These are phyloP conservation scores for Macrostomum cliftonense DNA, from an alignment of 2,888 invertebrate genomes.

Conservation along the genomic window DNA sequence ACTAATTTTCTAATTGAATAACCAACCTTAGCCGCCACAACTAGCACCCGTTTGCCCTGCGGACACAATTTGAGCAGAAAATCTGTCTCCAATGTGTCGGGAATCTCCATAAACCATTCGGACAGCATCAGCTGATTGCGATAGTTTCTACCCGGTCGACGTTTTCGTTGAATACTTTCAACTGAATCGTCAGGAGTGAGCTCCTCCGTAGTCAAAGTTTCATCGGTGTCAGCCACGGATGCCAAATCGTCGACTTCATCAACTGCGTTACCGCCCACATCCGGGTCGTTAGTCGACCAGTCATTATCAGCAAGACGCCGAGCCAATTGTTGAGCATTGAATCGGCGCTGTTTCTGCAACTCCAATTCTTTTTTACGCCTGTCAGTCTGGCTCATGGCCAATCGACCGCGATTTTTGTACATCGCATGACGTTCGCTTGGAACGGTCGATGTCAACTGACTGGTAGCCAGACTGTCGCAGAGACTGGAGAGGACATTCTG, in stretches of 20 bases:
- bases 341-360: constrained; percentile 13
- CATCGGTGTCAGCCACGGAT: background rate
- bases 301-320: constrained; percentile 21
- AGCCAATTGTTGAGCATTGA: constrained; percentile 23
- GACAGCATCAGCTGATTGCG: constrained; percentile 57
- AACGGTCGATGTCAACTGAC: no score
- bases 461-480: no score
- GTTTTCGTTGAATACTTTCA: constrained; percentile 14
- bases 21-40: constrained; percentile 51
- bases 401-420: no score
- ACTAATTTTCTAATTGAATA: no score
- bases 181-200: constrained; percentile 14
- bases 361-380: no score
- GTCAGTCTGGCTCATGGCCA: no score
- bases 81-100: constrained; percentile 41
- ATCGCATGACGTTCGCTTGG: no score
- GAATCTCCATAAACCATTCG: constrained; percentile 76
- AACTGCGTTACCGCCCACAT: constrained; percentile 2
- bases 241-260: background rate
- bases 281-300: constrained; percentile 11
- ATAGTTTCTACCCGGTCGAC: constrained; percentile 24
- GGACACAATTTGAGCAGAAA: constrained; percentile 53
- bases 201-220: constrained; percentile 8
- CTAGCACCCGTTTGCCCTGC: constrained; percentile 58
- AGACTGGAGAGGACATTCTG: no score